Conservation (phyloP, 2,888 invertebrate genomes). For the Ellobium chinense region DNA sequence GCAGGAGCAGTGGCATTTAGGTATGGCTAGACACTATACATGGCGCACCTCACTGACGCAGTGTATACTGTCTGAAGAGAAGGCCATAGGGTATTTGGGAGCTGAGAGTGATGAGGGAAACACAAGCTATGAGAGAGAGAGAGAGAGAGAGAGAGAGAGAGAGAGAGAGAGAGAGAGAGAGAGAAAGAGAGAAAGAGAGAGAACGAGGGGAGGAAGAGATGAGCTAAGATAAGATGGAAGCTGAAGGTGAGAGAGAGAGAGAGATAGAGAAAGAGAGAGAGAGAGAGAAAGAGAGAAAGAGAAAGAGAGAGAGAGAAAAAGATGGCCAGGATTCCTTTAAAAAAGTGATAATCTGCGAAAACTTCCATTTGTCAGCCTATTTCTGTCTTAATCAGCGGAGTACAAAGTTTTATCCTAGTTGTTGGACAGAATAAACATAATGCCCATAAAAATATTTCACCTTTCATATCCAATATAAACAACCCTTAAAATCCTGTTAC, state of each 20-base stretch:
- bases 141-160: slow-evolving; percentile 16
- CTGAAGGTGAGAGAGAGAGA: not conserved
- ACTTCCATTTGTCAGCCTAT: too few relatives aligned
- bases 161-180: slow-evolving; percentile 26
- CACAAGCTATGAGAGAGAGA: not conserved
- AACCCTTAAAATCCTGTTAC: too few relatives aligned
- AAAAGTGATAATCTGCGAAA: too few relatives aligned
- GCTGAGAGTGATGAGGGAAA: not conserved
- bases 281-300: not conserved
- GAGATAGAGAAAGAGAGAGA: slow-evolving; percentile 13
- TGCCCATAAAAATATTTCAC: too few relatives aligned
- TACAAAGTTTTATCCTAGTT: too few relatives aligned
- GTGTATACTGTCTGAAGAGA: too few relatives aligned
- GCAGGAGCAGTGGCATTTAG: not conserved
- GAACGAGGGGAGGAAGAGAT: not conserved
- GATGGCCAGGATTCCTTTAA: too few relatives aligned
- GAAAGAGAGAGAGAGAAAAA: not conserved
- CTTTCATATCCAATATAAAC: too few relatives aligned
- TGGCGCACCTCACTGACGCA: too few relatives aligned
- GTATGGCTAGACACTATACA: too few relatives aligned
- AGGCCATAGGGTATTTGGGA: not conserved
- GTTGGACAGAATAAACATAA: too few relatives aligned
- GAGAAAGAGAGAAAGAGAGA: slow-evolving; percentile 5
- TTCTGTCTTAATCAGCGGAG: too few relatives aligned
- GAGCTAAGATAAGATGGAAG: not conserved